Evolutionary conservation across 2,888 invertebrate species (phyloP), one percentile per base, ranked within the genome.

Genomic region (Synergus umbraculus): DNA sequence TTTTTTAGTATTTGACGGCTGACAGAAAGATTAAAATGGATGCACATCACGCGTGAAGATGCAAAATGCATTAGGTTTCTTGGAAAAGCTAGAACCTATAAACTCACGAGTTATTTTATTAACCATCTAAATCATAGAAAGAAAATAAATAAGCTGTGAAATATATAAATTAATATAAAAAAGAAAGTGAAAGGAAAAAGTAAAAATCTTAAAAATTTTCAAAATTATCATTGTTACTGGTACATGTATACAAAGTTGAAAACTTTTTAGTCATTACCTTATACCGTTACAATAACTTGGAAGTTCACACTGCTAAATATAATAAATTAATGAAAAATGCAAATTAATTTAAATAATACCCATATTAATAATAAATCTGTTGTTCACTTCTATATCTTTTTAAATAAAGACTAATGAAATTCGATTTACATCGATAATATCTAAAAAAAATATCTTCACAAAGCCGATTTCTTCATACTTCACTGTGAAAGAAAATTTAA

Each of bases 321-420:
- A 73, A 73, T 73, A 73, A 73, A 73, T 73, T 54, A 73, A n/a
- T 73, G 29, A 73, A 2, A 46, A 69, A 44, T 29, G 22, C 29
- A 49, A 29, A 15, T 49, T 73, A 22, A 60, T 73, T 73, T 54
- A 73, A 73, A 73, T 73, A 73, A 73, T 54, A 54, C 29, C 69
- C 29, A 49, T 69, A 46, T 49, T 22, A 69, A 54, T 69, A 49
- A 49, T 49, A 54, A 69, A 29, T 69, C 44, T 69, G 22, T 2
- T 46, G 10, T 49, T 18, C 29, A 49, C 29, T 7, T 49, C 46
- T 22, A 46, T n/a, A 18, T 44, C 13, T 22, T 29, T 13, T 22
- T 29, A 60, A 60, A 60, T 46, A 60, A 18, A 12, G 29, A 46
- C 46, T 46, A 46, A 46, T 13, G 46, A 46, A 46, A 46, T 46